Conservation (phyloP, 2,113 vertebrate genomes). For the Urocynchramus pylzowi region DNA sequence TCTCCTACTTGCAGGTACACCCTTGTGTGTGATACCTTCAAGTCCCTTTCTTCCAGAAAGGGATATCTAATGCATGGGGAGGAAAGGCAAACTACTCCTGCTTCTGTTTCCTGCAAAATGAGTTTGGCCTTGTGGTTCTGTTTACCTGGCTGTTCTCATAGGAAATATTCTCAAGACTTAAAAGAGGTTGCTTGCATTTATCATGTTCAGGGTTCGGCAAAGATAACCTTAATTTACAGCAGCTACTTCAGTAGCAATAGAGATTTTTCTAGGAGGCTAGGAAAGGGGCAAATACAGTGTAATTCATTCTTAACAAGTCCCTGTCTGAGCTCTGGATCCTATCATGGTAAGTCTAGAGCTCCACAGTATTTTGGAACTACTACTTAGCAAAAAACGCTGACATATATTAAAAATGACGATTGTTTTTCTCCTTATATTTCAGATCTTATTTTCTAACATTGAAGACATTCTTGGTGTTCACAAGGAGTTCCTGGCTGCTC, state of each 20-base stretch:
- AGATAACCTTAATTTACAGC: not conserved
- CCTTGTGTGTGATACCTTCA: not conserved
- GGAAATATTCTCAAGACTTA: not conserved
- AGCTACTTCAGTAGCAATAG: not conserved
- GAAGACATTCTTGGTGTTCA: slow-evolving; percentile 95
- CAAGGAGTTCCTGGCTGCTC: slow-evolving; percentile 83
- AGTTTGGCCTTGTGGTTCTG: not conserved
- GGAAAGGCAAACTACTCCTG: not conserved
- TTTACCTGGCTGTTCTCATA: not conserved
- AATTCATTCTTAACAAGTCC: not conserved
- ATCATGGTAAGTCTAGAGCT: not conserved
- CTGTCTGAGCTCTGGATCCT: not conserved
- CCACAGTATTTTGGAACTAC: not conserved
- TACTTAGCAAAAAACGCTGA: not conserved
- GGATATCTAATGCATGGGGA: not conserved
- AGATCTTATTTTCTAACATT: slow-evolving; percentile 98
- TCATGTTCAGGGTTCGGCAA: not conserved
- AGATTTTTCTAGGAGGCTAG: not conserved
- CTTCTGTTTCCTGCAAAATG: not conserved
- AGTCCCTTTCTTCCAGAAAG: not conserved
- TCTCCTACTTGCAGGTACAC: not conserved
- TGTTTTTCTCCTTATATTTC: not conserved
- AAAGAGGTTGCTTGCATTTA: not conserved
- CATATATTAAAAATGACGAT: not conserved
- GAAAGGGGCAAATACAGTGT: not conserved